Percentiles rank a stretch among this genome's conserved stretches.
These are phyloP conservation scores for Ictalurus furcatus DNA, from an alignment of 2,113 vertebrate genomes.

Conservation along the genomic window DNA sequence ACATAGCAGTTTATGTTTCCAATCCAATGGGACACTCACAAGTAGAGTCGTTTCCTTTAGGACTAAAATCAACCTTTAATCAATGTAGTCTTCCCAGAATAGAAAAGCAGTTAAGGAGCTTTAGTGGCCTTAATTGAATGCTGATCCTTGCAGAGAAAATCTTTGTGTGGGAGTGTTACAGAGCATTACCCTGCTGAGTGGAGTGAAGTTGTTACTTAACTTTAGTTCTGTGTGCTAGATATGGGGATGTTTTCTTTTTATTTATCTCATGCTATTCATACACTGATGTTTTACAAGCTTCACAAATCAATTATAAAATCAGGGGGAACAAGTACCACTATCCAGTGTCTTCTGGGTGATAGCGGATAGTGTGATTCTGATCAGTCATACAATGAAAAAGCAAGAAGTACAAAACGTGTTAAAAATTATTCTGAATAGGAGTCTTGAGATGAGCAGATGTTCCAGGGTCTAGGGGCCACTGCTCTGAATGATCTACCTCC, in stretches of 20 bases:
- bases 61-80: conserved; percentile 20
- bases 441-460: background rate
- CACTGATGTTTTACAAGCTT: background rate
- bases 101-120: conserved; percentile 56
- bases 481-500: background rate
- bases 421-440: background rate
- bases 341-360: background rate
- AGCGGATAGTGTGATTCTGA: background rate
- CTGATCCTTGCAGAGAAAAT: conserved; percentile 37
- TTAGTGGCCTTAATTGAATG: conserved; percentile 47
- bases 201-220: background rate
- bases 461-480: background rate
- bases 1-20: background rate
- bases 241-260: background rate
- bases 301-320: background rate
- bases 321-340: background rate
- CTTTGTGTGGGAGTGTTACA: conserved; percentile 28
- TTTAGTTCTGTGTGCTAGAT: background rate
- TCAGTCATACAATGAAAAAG: background rate
- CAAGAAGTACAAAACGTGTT: background rate
- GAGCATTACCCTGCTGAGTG: conserved; percentile 15
- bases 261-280: background rate
- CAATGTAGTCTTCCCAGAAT: conserved; percentile 37
- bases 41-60: conserved; percentile 3
- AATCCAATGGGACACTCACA: background rate